These are phyloP conservation scores for Pogonus chalceus DNA, from an alignment of 1,140 invertebrate genomes.

Conservation along the genomic window DNA sequence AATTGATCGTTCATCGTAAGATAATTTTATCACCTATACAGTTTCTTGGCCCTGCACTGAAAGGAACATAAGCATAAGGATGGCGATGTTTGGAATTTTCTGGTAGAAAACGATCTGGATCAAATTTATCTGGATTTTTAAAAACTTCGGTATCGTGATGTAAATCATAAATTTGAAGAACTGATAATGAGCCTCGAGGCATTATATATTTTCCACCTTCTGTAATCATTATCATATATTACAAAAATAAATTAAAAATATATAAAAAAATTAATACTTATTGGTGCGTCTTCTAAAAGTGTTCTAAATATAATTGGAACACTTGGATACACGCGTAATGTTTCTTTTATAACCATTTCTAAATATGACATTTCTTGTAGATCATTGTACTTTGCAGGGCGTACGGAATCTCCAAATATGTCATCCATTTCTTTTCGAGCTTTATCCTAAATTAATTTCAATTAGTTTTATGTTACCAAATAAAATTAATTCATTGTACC, in stretches of 20 bases:
- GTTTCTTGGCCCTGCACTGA: slow-evolving; percentile 51
- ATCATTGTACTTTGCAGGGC: slow-evolving; percentile 34
- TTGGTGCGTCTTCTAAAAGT: slow-evolving; percentile 31
- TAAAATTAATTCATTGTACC: slow-evolving; percentile 21
- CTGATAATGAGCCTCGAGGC: no score
- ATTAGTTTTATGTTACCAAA: no score
- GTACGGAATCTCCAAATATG: slow-evolving; percentile 34
- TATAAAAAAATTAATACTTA: slow-evolving; percentile 13
- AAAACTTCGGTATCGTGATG: slow-evolving; percentile 43
- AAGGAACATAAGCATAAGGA: slow-evolving; percentile 47
- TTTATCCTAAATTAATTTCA: slow-evolving; percentile 41
- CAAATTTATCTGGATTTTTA: slow-evolving; percentile 47
- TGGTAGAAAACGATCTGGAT: slow-evolving; percentile 52
- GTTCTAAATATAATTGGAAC: slow-evolving; percentile 43
- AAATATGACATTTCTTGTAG: slow-evolving; percentile 47
- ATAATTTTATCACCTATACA: slow-evolving; percentile 52
- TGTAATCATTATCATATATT: not conserved
- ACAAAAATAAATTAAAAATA: not conserved
- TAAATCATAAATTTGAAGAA: slow-evolving; percentile 33
- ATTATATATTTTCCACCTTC: no score
- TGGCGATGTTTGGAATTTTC: slow-evolving; percentile 38
- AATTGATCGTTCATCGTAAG: no score
- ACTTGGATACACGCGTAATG: slow-evolving; percentile 49
- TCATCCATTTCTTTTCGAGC: slow-evolving; percentile 38
- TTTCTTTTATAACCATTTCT: slow-evolving; percentile 51